Base-by-base conservation (phyloP, 2,888 invertebrate genomes). In the Sarcophaga subvicina region DNA sequence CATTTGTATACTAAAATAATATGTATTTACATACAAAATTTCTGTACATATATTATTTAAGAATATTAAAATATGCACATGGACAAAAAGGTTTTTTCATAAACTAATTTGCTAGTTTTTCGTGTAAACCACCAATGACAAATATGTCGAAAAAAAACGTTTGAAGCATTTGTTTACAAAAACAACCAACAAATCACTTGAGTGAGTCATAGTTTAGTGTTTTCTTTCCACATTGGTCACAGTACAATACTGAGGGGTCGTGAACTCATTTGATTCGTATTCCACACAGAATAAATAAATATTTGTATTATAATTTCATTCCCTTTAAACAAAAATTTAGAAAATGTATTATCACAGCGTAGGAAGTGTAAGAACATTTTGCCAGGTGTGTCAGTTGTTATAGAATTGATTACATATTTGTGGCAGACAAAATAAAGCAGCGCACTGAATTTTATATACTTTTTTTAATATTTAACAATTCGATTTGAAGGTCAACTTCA, bases 401-500 rank as follows among this genome's bases (percentile, higher is more conserved):
- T 49, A 75, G 22, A 73, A 62, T 20, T 62, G 72, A 73, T 60
- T 8, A n/a, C n/a, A n/a, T n/a, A 37, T 37, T 37, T 73, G 37
- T 27, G 14, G 14, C 20, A 69, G 71, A 75, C 25, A 63, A 20
- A 63, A 17, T 6, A 47, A 54, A 70, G n/a, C 45, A 17, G 54
- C 49, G 49, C 49, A 14, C 14, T 14, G 4, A 49, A 49, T 49
- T 14, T 14, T 14, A 2, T 12, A 27, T 22, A 11, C 10, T 22
- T 73, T 45, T 47, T 73, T 73, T 10, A 73, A 73, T 20, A 63
- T 63, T 73, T 62, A 73, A 62, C 20, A 73, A 63, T 11, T 27
- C 0, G 4, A 45, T 66, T 63, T 75, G 73, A 81, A 81, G 80
- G 75, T 63, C 67, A 73, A 75, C 25, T 20, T 70, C 62, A 22